Conservation (phyloP, 1,140 invertebrate genomes). For the Neuroterus valhalla region DNA sequence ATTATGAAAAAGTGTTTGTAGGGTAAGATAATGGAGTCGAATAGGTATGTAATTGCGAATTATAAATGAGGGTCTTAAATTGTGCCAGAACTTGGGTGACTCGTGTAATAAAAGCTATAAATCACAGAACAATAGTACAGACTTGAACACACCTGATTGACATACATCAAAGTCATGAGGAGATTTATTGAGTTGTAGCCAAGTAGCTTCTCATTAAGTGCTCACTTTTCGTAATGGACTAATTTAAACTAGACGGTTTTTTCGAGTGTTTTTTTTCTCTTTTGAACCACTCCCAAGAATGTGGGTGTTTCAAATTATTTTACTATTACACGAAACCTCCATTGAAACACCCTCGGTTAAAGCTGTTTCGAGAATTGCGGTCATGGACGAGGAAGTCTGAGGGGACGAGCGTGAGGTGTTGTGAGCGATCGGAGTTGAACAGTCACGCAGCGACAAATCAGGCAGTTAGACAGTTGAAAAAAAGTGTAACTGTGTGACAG, state of each 20-base stretch:
- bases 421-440: no score
- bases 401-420: no score
- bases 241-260: background rate
- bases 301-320: no score
- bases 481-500: background rate
- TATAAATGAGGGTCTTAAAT: constrained; percentile 24
- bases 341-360: no score
- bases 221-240: background rate
- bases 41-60: constrained; percentile 15
- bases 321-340: no score
- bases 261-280: no score
- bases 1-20: no score
- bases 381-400: no score
- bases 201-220: constrained; percentile 6
- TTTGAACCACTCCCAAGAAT: no score
- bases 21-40: background rate
- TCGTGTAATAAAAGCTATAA: constrained; percentile 20
- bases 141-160: constrained; percentile 19
- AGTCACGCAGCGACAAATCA: no score
- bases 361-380: no score
- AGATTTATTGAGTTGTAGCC: constrained; percentile 21
- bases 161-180: constrained; percentile 18
- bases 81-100: background rate
- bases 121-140: constrained; percentile 17
- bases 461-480: no score